Evolutionary conservation across 2,888 invertebrate species (phyloP).

Genomic region (Tachina fera): DNA sequence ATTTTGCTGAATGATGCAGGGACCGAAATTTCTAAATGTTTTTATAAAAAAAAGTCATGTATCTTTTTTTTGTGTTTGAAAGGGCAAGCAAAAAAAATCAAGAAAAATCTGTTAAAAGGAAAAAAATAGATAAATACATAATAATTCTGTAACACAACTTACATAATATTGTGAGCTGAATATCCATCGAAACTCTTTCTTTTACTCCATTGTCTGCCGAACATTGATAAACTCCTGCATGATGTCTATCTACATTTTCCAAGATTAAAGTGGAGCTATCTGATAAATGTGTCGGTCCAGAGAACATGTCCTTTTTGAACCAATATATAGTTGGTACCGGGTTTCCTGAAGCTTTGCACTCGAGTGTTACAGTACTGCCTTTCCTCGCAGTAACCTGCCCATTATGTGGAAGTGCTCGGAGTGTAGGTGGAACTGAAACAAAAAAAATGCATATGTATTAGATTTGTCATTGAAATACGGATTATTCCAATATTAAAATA

Average conservation of each 20-base stretch:
- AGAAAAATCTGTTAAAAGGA: no score
- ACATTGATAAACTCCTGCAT: constrained; percentile 84
- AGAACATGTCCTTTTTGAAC: constrained; percentile 85
- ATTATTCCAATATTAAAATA: no score
- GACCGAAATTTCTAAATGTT: no score
- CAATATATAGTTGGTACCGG: constrained; percentile 89
- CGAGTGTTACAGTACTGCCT: constrained; percentile 87
- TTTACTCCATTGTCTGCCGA: constrained; percentile 85
- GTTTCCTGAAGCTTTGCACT: constrained; percentile 89
- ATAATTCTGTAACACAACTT: constrained; percentile 75
- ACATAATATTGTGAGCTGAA: constrained; percentile 84
- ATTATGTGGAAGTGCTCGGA: constrained; percentile 86
- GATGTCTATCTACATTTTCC: constrained; percentile 84
- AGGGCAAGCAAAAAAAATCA: no score
- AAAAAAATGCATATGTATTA: background rate
- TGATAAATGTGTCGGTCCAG: constrained; percentile 82
- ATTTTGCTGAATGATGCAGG: no score
- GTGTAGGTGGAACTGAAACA: constrained; percentile 86
- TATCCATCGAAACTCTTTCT: constrained; percentile 84
- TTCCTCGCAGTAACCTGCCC: constrained; percentile 88
- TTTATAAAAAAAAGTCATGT: no score
- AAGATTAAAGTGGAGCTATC: constrained; percentile 84
- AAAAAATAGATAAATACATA: no score
- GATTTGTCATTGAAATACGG: no score
- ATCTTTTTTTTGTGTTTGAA: no score